Conservation (phyloP, 2,113 vertebrate genomes). For the Pavo muticus region DNA sequence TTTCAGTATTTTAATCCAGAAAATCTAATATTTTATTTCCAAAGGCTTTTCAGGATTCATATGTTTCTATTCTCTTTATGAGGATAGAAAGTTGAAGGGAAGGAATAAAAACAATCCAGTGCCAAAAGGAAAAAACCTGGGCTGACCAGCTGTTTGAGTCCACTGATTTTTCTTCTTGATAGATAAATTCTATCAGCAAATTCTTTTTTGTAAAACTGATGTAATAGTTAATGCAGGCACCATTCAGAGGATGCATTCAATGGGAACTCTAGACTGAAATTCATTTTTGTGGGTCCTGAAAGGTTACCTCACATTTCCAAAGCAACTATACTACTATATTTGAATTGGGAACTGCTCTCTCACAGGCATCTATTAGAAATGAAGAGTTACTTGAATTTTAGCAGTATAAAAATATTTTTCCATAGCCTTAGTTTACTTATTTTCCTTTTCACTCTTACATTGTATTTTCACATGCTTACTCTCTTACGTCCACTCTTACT, state of each 20-base stretch:
- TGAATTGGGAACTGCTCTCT: not conserved
- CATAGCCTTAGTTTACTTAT: not conserved
- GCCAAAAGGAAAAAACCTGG: accelerated
- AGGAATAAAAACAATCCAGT: not conserved
- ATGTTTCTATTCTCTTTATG: not conserved
- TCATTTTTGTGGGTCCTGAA: not conserved
- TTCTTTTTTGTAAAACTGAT: not conserved
- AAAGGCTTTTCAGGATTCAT: not conserved
- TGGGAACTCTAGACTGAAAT: not conserved
- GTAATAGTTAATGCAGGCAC: not conserved
- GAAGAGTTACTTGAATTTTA: not conserved
- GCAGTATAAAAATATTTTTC: not conserved
- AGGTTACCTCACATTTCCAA: not conserved
- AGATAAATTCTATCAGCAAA: not conserved
- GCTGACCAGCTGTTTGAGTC: not conserved
- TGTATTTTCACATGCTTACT: not conserved
- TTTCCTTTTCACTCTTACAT: not conserved
- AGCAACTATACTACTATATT: not conserved
- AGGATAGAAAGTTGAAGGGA: not conserved
- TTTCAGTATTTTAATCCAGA: not conserved
- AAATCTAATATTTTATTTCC: not conserved
- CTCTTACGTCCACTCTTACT: not conserved
- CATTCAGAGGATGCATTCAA: not conserved
- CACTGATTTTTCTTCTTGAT: not conserved
- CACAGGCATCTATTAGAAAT: not conserved